phyloP scores from a whole-genome alignment of 2,113 vertebrate species.

The Pholis gunnellus region DNA sequence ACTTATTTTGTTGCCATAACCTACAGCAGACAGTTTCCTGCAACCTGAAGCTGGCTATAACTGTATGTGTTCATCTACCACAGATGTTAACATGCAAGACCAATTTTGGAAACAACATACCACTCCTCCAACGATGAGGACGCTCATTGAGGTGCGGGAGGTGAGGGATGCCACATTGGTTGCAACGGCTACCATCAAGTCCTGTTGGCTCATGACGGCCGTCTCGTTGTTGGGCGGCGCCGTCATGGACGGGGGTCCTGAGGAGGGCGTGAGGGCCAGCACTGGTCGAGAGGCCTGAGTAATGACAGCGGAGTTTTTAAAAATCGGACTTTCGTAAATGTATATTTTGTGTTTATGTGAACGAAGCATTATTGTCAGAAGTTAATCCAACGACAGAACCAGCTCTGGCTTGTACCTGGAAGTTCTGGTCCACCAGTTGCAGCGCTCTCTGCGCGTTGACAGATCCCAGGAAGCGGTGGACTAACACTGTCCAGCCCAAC shows the following conservation, averaged over 20 bases:
- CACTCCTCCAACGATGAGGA: conserved; percentile 92
- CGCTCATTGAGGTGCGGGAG: conserved; percentile 93
- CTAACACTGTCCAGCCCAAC: conserved; percentile 91
- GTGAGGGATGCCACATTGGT: conserved; percentile 91
- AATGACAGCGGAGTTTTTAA: neutral
- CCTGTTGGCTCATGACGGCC: conserved; percentile 85
- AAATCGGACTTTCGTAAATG: neutral
- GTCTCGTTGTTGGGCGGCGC: conserved; percentile 73
- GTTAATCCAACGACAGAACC: neutral
- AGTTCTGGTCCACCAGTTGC: conserved; percentile 87
- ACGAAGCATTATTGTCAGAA: neutral
- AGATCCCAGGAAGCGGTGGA: conserved; percentile 92
- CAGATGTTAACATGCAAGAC: neutral
- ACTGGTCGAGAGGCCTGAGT: conserved; percentile 84
- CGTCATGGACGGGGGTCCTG: conserved; percentile 64
- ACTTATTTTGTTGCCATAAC: neutral
- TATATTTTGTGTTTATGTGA: neutral
- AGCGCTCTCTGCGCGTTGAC: conserved; percentile 90
- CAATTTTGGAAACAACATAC: conserved; percentile 81
- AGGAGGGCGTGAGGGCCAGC: conserved; percentile 85
- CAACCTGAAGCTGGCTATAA: neutral
- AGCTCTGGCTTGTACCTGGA: conserved; percentile 79
- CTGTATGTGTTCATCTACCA: neutral
- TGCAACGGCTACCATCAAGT: conserved; percentile 90
- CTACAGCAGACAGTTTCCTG: neutral